Evolutionary conservation across 2,888 invertebrate genomes (phyloP).

Genomic region (Fissipunctia ypsillon): DNA sequence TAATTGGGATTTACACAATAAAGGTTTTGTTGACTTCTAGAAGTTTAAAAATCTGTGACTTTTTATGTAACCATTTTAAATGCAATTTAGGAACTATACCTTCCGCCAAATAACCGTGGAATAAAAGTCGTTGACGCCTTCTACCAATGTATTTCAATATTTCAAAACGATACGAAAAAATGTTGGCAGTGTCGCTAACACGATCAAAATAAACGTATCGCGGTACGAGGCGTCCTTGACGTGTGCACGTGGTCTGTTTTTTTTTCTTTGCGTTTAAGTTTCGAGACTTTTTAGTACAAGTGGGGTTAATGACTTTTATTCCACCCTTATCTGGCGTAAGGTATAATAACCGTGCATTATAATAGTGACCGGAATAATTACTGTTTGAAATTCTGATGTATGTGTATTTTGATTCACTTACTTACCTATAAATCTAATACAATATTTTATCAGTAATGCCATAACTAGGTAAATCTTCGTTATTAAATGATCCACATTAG

Average conservation of each 20-base stretch:
- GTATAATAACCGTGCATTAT: conserved; percentile 42
- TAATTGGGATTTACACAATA: background rate
- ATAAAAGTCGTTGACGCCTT: too few species aligned
- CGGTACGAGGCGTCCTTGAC: too few species aligned
- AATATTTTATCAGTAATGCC: background rate
- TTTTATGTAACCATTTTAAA: conserved; percentile 45
- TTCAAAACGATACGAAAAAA: too few species aligned
- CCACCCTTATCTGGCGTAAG: too few species aligned
- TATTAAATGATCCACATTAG: background rate
- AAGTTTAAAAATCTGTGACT: background rate
- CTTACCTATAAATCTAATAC: background rate
- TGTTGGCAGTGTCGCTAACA: too few species aligned
- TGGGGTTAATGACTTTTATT: too few species aligned
- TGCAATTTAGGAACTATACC: conserved; percentile 43
- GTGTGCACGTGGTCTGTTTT: too few species aligned
- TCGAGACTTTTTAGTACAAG: too few species aligned
- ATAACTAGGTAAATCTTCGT: background rate
- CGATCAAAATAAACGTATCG: too few species aligned
- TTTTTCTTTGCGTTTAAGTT: too few species aligned
- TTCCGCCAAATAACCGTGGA: too few species aligned
- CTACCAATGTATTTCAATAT: too few species aligned
- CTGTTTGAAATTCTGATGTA: conserved; percentile 18
- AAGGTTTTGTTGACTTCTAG: background rate
- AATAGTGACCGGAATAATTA: conserved; percentile 20
- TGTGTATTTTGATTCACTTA: conserved; percentile 26